phyloP scores from a whole-genome alignment of 1,140 invertebrate genomes.

The Rhagoletis zephyria region DNA sequence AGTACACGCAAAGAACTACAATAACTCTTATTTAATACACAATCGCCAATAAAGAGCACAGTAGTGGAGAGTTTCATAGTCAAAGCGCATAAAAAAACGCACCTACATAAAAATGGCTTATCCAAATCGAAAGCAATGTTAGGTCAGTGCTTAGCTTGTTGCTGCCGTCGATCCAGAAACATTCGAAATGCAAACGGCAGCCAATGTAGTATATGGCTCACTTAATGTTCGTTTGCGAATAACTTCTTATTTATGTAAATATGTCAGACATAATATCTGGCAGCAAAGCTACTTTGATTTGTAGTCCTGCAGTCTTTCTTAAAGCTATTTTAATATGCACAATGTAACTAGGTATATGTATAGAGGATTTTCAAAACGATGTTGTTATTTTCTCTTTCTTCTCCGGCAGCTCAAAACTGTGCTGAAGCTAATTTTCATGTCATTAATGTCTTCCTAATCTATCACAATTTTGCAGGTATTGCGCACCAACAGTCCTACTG shows the following conservation, averaged over 20 bases:
- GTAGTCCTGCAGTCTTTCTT: not conserved
- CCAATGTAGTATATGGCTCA: not conserved
- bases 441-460: conserved; percentile 1
- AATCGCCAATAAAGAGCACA: not conserved
- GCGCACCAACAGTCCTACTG: conserved; percentile 78
- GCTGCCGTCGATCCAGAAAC: too few species aligned
- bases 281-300: not conserved
- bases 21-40: not conserved
- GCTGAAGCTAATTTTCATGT: too few species aligned
- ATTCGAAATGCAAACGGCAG: not conserved
- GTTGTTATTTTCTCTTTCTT: too few species aligned
- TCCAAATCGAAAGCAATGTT: too few species aligned
- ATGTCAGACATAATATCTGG: not conserved
- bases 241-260: not conserved
- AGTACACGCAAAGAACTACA: not conserved
- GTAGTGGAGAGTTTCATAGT: not conserved
- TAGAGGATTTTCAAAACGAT: too few species aligned
- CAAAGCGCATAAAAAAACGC: not conserved
- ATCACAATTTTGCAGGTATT: conserved; percentile 75
- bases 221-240: not conserved
- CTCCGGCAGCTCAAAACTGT: too few species aligned
- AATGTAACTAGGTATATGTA: not conserved
- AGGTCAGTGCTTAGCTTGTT: too few species aligned
- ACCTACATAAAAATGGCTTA: too few species aligned
- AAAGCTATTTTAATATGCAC: too few species aligned